Evolutionary conservation across 2,113 vertebrate genomes (phyloP).

Genomic region (Protobothrops flavoviridis): DNA sequence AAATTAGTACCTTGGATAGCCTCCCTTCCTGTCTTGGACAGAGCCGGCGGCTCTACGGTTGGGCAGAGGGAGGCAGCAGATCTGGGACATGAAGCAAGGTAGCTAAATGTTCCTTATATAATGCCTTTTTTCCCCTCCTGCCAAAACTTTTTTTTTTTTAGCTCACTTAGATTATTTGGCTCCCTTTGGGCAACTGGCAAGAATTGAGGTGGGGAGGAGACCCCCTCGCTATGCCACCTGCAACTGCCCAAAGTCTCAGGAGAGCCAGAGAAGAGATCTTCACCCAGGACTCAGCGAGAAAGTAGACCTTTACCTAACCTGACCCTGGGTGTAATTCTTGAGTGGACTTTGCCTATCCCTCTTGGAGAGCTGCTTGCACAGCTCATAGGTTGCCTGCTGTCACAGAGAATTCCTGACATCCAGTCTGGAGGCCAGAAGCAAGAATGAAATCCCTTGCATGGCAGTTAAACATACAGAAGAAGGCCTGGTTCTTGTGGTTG

Average conservation of each 20-base stretch:
- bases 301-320: not conserved
- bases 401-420: not conserved
- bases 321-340: not conserved
- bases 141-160: not conserved
- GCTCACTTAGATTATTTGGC: not conserved
- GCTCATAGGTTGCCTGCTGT: not conserved
- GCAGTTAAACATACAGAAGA: not conserved
- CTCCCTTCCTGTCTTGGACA: not conserved
- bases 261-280: not conserved
- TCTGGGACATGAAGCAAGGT: not conserved
- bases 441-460: not conserved
- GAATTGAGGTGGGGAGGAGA: not conserved
- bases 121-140: not conserved
- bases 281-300: not conserved
- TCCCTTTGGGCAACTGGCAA: not conserved
- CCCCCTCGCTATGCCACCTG: not conserved
- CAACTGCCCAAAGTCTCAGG: not conserved
- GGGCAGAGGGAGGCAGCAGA: not conserved
- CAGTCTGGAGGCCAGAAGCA: not conserved
- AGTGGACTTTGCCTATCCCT: not conserved
- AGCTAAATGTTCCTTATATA: not conserved
- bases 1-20: not conserved
- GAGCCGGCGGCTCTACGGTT: not conserved
- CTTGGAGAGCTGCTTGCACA: too few relatives aligned
- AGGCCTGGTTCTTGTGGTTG: not conserved